Base-by-base conservation (phyloP, 2,888 invertebrate genomes). In the Urechis unicinctus region DNA sequence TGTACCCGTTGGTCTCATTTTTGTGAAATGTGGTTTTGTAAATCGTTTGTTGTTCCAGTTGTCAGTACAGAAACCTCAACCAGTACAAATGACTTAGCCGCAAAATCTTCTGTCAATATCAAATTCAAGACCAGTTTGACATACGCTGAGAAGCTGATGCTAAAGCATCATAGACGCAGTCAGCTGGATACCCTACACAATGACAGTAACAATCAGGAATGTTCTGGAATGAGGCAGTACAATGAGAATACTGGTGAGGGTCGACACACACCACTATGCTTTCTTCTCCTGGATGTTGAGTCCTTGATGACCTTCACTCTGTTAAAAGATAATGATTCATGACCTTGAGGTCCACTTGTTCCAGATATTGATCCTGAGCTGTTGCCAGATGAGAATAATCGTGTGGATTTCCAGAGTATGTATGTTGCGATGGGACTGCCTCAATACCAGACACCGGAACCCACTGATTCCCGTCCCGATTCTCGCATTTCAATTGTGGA, bases 71-170 rank as follows among this genome's bases (percentile, higher is more conserved):
- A 71, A 46, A 53, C 60, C 5, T 63, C 67, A 4, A 71, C 69
- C 24, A 65, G 69, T 43, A 72, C 71, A 17, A 54, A 57, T 26
- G 58, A 60, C 22, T 48, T 62, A 17, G 36, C 36, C 36, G 36
- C 9, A 17, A 36, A 13, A 17, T 9, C 17, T 9, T 65, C 66
- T 5, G 51, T 68, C 24, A 71, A 74, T 28, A 70, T 74, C 29
- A 68, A 66, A 47, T 76, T 72, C 60, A 60, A 63, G 54, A 58
- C 59, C 3, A 47, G 53, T n/a, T 53, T 62, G 28, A 68, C 64
- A 24, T 77, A 77, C 56, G 75, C 74, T 1, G 75, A 77, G 48
- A 62, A 69, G 43, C 68, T 77, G 5, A 55, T 77, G 53, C 61
- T 77, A 29, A 75, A 75, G 66, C 69, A 70, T 57, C 72, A 74